Conservation (phyloP, 30 jellyfish, hydroid and myxozoan species). For the Sanderia malayensis region DNA sequence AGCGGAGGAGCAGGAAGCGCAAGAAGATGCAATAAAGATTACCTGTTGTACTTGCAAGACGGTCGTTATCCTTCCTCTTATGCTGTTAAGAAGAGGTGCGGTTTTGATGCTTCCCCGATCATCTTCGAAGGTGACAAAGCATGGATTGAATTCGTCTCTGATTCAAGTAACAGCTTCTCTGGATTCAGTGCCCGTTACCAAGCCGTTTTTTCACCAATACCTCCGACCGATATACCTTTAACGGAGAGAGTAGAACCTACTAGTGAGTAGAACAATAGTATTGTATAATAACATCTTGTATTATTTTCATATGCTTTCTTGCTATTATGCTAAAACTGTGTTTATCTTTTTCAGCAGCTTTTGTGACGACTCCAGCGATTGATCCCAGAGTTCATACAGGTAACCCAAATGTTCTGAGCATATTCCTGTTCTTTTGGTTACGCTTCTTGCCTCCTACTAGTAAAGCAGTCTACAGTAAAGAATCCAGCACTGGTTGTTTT, state of each 20-base stretch:
- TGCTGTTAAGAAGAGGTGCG: slow-evolving; percentile 76
- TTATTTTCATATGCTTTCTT: no score
- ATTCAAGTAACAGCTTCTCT: slow-evolving; percentile 31
- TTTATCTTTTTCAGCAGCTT: background rate
- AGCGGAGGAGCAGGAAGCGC: no score
- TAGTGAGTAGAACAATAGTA: no score
- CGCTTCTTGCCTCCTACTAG: no score
- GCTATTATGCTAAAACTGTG: no score
- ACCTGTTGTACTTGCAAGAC: slow-evolving; percentile 50
- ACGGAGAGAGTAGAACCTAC: slow-evolving; percentile 10
- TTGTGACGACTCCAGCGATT: background rate
- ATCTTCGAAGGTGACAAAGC: slow-evolving; percentile 73
- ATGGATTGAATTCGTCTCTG: slow-evolving; percentile 79
- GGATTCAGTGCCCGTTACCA: slow-evolving; percentile 55
- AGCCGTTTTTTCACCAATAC: slow-evolving; percentile 35
- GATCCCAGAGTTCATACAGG: background rate
- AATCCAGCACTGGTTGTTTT: no score
- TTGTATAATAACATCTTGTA: no score
- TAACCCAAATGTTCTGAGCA: no score
- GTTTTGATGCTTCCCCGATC: slow-evolving; percentile 41
- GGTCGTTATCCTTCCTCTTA: slow-evolving; percentile 69
- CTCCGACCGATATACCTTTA: slow-evolving; percentile 21
- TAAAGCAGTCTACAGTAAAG: no score
- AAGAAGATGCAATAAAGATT: slow-evolving; percentile 55
- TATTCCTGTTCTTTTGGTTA: no score